phyloP scores from a whole-genome alignment of 2,113 vertebrate species.

The Alosa alosa region DNA sequence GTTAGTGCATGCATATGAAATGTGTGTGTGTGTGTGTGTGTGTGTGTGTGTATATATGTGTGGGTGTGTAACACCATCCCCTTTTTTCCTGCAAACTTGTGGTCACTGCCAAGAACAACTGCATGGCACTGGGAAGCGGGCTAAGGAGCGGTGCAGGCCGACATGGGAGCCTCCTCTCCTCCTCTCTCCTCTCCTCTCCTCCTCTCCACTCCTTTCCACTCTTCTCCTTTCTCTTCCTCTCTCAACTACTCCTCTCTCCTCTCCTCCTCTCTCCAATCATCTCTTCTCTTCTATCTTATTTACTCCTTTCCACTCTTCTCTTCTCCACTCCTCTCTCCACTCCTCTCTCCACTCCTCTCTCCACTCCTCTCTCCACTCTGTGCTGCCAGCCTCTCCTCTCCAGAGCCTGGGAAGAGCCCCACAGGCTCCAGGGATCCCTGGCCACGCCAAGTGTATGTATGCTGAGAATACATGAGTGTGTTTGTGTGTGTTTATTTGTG shows the following conservation, averaged over 20 bases:
- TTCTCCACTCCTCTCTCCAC: too few species aligned
- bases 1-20: too few species aligned
- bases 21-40: too few species aligned
- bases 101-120: constrained; percentile 57
- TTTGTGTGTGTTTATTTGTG: background rate
- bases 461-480: background rate
- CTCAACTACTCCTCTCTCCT: background rate
- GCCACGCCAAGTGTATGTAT: too few species aligned
- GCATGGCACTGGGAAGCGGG: constrained; percentile 58
- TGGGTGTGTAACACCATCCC: too few species aligned
- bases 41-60: too few species aligned
- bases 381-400: background rate
- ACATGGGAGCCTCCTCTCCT: constrained; percentile 10
- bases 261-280: background rate
- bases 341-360: too few species aligned
- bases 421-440: too few species aligned
- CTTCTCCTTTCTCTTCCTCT: background rate
- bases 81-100: too few species aligned
- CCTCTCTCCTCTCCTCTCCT: background rate
- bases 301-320: background rate
- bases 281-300: background rate
- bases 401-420: too few species aligned
- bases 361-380: too few species aligned
- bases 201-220: background rate
- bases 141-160: constrained; percentile 39